Conservation (phyloP, 2,113 vertebrate species). For the Holacanthus passer region DNA sequence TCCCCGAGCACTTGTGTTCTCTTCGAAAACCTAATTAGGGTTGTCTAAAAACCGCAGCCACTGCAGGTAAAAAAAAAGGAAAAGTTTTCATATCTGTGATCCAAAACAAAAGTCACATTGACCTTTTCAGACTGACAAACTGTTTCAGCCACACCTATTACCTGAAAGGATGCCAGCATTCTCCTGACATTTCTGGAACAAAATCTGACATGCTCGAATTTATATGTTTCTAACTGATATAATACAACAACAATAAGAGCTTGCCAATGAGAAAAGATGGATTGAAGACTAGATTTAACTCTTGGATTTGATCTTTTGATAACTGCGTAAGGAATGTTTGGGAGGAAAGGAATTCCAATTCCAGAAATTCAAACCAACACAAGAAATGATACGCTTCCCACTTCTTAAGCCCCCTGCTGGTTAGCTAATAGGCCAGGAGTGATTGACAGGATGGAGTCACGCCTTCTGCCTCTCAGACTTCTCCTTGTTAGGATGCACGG, state of each 20-base stretch:
- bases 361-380: conserved; percentile 41
- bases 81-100: conserved; percentile 14
- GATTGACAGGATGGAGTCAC: conserved; percentile 54
- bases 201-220: conserved; percentile 41
- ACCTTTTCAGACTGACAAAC: conserved; percentile 69
- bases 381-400: not conserved
- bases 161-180: conserved; percentile 22
- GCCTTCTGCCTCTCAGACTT: conserved; percentile 39
- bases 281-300: conserved; percentile 8
- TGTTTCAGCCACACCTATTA: conserved; percentile 40
- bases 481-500: conserved; percentile 39
- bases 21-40: conserved; percentile 50
- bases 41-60: conserved; percentile 28
- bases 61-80: conserved; percentile 13
- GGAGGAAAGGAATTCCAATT: conserved; percentile 40
- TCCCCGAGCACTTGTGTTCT: conserved; percentile 16
- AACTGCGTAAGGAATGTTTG: conserved; percentile 5
- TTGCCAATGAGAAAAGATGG: conserved; percentile 2
- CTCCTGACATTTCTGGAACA: conserved; percentile 13
- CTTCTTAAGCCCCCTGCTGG: conserved; percentile 36
- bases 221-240: conserved; percentile 6
- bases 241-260: conserved; percentile 17
- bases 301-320: not conserved
- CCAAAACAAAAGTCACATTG: conserved; percentile 52
- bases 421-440: conserved; percentile 36